Percentiles rank a stretch among this genome's conserved stretches.
Evolutionary conservation across 1,140 invertebrate species (phyloP).

Genomic region (Drosophila subpulchrella): DNA sequence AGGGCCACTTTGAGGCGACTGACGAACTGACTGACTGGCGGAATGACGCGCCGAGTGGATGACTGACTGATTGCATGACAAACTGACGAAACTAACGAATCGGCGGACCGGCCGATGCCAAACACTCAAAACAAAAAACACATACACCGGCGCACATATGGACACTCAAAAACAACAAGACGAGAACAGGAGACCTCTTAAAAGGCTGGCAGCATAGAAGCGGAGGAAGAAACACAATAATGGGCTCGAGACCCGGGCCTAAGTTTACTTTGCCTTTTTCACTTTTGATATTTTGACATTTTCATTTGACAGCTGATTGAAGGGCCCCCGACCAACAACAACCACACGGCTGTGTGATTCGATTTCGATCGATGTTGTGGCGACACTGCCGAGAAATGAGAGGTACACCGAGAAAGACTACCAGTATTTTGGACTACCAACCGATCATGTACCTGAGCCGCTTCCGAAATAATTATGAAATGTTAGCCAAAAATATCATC

Average conservation of each 20-base stretch:
- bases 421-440: too few species aligned
- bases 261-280: conserved; percentile 83
- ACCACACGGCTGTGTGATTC: conserved; percentile 52
- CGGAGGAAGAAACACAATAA: conserved; percentile 68
- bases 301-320: conserved; percentile 83
- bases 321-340: conserved; percentile 58
- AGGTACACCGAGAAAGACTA: conserved; percentile 2
- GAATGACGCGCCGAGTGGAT: conserved; percentile 47
- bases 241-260: conserved; percentile 69
- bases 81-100: conserved; percentile 79
- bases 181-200: conserved; percentile 64
- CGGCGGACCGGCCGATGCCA: conserved; percentile 55
- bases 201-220: conserved; percentile 60
- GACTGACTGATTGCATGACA: conserved; percentile 79
- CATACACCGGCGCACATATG: conserved; percentile 34
- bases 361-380: conserved; percentile 67
- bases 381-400: conserved; percentile 13
- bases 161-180: conserved; percentile 42
- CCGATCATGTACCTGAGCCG: too few species aligned
- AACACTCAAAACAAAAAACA: conserved; percentile 51
- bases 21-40: conserved; percentile 31
- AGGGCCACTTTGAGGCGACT: conserved; percentile 73
- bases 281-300: conserved; percentile 83
- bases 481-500: too few species aligned
- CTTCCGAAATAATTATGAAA: too few species aligned